Base-by-base conservation (phyloP, 2,888 invertebrate species). In the Octodonta nipae region DNA sequence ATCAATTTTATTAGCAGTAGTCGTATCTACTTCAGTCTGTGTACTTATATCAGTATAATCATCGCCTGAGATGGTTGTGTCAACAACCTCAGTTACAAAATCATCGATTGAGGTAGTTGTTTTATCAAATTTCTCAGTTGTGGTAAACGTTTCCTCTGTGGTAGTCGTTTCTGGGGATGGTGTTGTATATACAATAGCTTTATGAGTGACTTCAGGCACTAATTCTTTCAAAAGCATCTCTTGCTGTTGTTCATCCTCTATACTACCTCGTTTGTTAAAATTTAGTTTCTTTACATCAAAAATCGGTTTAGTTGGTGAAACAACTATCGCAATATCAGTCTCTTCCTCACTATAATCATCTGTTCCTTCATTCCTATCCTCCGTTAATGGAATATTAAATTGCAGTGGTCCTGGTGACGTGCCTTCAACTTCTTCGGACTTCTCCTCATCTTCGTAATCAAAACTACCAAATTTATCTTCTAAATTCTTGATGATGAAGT, bases 341-440 rank as follows among this genome's bases (percentile, higher is more conserved):
- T 52, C 50, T 22, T 49, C 46, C 15, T 49, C 47, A n/a, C 40
- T 38, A 42, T 66, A 64, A 42, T 67, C 67, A 48, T 64, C 49
- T 16, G 60, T 63, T 35, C 65, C 64, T 20, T 45, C 42, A 12
- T 37, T 42, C 13, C 16, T 22, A 13, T 40, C 35, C 5, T 32
- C 41, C n/a, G 36, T 45, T 4, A 61, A 35, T 3, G 72, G 71
- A 38, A 73, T 70, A 34, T 70, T 68, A 7, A 73, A 55, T 50
- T 71, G 71, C 32, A 70, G 56, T 1, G 73, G 73, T 11, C 70
- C 70, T 25, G 66, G 61, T 36, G 63, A 64, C 43, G 64, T 63
- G 22, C 49, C 51, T 13, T 42, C 38, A n/a, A n/a, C n/a, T n/a
- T n/a, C n/a, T 4, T 34, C 26, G 14, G 45, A 39, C 7, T 44